Base-by-base conservation (phyloP, 2,797 vertebrate genomes). In the Rhinichthys osculus region DNA sequence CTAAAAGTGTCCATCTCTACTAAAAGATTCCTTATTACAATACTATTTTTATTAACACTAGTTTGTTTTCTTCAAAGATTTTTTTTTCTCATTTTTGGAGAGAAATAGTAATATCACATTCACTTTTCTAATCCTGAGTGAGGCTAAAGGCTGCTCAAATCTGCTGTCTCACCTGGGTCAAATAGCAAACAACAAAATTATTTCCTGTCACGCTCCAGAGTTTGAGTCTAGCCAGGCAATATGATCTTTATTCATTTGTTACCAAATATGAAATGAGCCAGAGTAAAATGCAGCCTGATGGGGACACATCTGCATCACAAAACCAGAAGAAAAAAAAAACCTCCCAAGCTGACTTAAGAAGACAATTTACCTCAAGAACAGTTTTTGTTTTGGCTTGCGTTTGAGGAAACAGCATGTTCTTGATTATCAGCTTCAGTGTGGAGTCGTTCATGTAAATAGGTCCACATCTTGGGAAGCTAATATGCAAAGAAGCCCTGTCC, bases 401-500 rank as follows among this genome's bases (percentile, higher is more conserved):
- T 91, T 90, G 84, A 86, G 89, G 74, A 83, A 93, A 93, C 84
- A 88, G 50, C 78, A 92, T 92, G 92, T 92, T 92, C 92, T 92
- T 89, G 94, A 94, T 95, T 95, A 95, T 96, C 94, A 95, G 93
- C 94, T 93, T 95, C 93, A 95, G 94, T 95, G 94, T 95, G 90
- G 92, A 94, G 94, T 94, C 94, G 92, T 94, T 95, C 94, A 95
- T 96, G 95, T 95, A 95, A 95, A 95, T 95, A 95, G 93, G 92
- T 92, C 93, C 94, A 92, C 94, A 95, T 95, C 93, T 95, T 93
- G 92, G 93, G 91, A 93, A 94, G 95, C 92, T 94, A 94, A 95
- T 96, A 95, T 96, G 95, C 95, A 95, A 96, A 96, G 92, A 94
- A 96, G 93, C 93, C 91, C 94, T 95, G 94, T 96, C 94, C 94